Evolutionary conservation across 2,113 vertebrate genomes (phyloP), one percentile per base, ranked within the genome.

Genomic region (Megaceryle maxima): DNA sequence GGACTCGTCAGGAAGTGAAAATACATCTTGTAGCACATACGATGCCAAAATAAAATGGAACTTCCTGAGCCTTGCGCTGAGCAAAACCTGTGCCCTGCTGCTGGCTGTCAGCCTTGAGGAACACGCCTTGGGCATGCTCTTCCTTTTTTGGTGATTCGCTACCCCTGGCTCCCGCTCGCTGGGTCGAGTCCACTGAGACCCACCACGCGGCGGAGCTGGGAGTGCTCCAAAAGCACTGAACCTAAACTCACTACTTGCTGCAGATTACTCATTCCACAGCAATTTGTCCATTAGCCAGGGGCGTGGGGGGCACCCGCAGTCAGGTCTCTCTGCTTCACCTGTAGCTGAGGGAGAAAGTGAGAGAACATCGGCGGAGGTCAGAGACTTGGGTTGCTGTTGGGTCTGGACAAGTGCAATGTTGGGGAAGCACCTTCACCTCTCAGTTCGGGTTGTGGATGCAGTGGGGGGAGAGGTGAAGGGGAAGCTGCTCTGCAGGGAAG

Each of bases 61-160:
- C 66, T 88, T 93, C 87, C 79, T 69, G 80, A 94, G 50, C 2
- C 3, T 19, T 64, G 77, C 19, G 50, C 88, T 43, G 79, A 90
- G 73, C n/a, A 46, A 62, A 86, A 62, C 72, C 81, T 91, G 81
- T 41, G 66, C 53, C 63, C 88, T 0, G 29, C 78, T 74, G 93
- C 59, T 22, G 3, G 24, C 2, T 28, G 57, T 59, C 63, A 70
- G 68, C 91, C 74, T 56, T 41, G 90, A 80, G 67, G 70, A 84
- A 2, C 41, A 41, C 35, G 33, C 33, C 25, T 29, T n/a, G 31
- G 0, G 1, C 1, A 4, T 37, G 19, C 46, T 93, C 48, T 82
- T 55, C 83, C 43, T 78, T 53, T 56, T 31, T 48, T 68, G 76
- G 83, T 44, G 84, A 13, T 88, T 55, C 75, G 33, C 25, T 64